Conservation (phyloP, 2,797 vertebrate species). For the Pseudotriccus pelzelni region DNA sequence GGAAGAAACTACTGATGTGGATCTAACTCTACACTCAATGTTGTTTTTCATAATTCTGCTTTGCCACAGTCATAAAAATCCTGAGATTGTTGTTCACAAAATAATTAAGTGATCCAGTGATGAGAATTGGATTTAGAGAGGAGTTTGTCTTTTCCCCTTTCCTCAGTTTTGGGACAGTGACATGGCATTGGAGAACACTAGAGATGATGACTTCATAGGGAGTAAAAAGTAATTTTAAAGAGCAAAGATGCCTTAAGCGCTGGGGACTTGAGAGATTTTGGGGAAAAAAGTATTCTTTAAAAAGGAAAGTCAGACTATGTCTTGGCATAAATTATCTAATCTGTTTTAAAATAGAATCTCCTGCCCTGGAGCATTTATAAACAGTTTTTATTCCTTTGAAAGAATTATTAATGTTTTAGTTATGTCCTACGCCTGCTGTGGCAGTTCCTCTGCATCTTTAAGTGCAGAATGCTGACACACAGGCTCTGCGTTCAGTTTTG, state of each 20-base stretch:
- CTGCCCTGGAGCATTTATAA: not conserved
- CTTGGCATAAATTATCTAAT: not conserved
- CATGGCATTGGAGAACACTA: not conserved
- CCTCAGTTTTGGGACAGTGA: not conserved
- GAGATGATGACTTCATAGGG: not conserved
- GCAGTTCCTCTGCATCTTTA: not conserved
- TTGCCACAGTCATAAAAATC: not conserved
- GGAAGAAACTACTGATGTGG: not conserved
- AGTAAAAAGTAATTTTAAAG: not conserved
- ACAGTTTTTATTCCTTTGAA: not conserved
- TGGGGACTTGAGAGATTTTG: not conserved
- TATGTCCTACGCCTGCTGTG: not conserved
- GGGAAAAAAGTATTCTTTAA: accelerated
- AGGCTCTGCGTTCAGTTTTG: not conserved
- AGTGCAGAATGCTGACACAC: not conserved
- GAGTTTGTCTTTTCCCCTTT: not conserved
- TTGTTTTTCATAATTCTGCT: not conserved
- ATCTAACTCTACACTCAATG: not conserved
- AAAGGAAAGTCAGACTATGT: not conserved
- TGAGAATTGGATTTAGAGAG: not conserved
- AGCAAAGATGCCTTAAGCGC: not conserved
- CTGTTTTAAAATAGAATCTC: not conserved
- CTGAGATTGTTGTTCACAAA: not conserved
- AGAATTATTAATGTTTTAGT: not conserved
- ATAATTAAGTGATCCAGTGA: not conserved